Evolutionary conservation across 1,140 invertebrate species (phyloP).

Genomic region (Gryllus bimaculatus): DNA sequence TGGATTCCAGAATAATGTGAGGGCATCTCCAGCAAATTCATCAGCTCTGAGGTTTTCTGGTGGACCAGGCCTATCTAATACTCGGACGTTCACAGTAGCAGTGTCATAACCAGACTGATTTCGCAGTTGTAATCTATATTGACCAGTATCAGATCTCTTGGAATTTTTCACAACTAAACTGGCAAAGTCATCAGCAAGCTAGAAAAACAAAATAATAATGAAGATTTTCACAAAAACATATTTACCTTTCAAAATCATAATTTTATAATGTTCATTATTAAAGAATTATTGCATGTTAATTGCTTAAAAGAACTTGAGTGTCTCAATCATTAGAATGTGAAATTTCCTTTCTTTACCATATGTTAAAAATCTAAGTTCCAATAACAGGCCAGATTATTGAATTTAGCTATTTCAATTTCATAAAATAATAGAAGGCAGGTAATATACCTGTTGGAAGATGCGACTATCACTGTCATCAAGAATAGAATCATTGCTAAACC

Average conservation of each 20-base stretch:
- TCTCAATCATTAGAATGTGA: too few species aligned
- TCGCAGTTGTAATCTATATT: constrained; percentile 84
- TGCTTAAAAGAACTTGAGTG: too few species aligned
- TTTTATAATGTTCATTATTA: background rate
- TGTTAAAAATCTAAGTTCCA: too few species aligned
- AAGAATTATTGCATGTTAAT: background rate
- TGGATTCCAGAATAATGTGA: constrained; percentile 92
- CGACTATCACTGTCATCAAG: constrained; percentile 63
- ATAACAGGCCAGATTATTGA: too few species aligned
- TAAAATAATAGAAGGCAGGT: background rate
- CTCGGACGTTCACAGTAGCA: constrained; percentile 85
- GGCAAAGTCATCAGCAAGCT: constrained; percentile 75
- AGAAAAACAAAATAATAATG: constrained; percentile 24
- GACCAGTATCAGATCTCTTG: constrained; percentile 80
- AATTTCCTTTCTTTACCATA: too few species aligned
- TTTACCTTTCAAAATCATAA: background rate
- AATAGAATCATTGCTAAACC: constrained; percentile 79
- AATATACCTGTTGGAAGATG: constrained; percentile 58
- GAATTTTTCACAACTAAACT: constrained; percentile 86
- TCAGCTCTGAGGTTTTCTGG: constrained; percentile 82
- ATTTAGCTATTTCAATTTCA: background rate
- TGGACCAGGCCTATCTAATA: constrained; percentile 80
- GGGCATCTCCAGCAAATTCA: constrained; percentile 89
- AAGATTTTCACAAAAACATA: constrained; percentile 19
- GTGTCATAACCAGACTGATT: constrained; percentile 93